Base-by-base conservation (phyloP, 2,888 invertebrate species). In the Drosophila algonquin region DNA sequence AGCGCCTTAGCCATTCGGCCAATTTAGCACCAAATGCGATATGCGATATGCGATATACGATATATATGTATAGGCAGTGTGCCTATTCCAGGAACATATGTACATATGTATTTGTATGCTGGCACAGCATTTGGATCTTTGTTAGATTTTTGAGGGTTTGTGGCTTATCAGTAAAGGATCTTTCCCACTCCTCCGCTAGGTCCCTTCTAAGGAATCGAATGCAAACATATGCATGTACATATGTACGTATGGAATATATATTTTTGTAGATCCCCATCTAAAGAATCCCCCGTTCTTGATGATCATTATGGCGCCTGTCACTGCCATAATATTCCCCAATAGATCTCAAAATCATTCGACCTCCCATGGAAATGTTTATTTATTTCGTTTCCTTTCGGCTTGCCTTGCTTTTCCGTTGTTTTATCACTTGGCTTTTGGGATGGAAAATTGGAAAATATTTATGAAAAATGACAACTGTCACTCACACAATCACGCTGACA, bases 381-480 rank as follows among this genome's bases (percentile, higher is more conserved):
- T 59, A 32, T 50, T 45, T 51, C 8, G n/a, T 44, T 63, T 62
- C 70, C 21, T 14, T 21, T 32, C 47, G 61, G 59, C 57, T 58
- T 45, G 45, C 50, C 46, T 32, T 47, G 48, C 57, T 53, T 63
- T 57, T 50, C 18, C 44, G 10, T 35, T 63, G 9, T 52, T 21
- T 18, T 55, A 44, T 30, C 9, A 5, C 40, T 40, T 40, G 40
- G 7, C 40, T 48, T 35, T 45, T 53, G 16, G 21, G 21, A 21
- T 18, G 58, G 21, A 62, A 76, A 68, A 75, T 71, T 61, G 63
- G 57, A 69, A 71, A 63, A 72, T 81, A 85, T 87, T 79, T 85
- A 73, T 80, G 76, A 87, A 85, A 82, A 80, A 76, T 87, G 83
- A 76, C 86, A 87, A 82, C 75, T 75, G 82, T 78, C 75, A 63